Evolutionary conservation across 2,888 invertebrate genomes (phyloP), one percentile per base, ranked within the genome.

Genomic region (Drosophila demipolita): DNA sequence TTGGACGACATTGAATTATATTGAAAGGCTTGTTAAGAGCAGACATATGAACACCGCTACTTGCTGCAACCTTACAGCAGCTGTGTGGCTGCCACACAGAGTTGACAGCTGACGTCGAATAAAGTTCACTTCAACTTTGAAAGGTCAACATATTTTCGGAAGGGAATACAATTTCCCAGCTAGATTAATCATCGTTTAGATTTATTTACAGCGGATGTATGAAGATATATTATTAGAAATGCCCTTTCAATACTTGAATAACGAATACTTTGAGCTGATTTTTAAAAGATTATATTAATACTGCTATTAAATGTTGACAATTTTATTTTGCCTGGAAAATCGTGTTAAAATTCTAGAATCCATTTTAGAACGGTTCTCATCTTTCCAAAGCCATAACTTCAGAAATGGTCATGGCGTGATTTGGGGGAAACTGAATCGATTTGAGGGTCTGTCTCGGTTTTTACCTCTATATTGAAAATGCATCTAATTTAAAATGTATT

Each of bases 1-100:
- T 36, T 36, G 60, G 60, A 70, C 71, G 77, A 79, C 89, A 87
- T 80, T 89, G 74, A 68, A 78, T 73, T 78, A 75, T 73, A 75
- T 76, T 73, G 74, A 80, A 82, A 79, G 84, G 73, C 76, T 87
- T 76, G 87, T 78, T 80, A 55, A 68, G 32, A 53, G 48, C 71
- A 72, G 77, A 75, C 84, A 84, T 65, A 78, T 86, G 89, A 71
- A 83, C 72, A 78, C 59, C 65, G 68, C 45, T 67, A 57, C 65
- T 63, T 55, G 15, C 23, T 7, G 45, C 45, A 45, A 45, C 23
- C 15, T 23, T 45, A 23, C 45, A 23, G 45, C 45, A 45, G 15
- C 15, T 15, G 45, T 15, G 45, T 8, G 45, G 8, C 23, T 45
- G 45, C 23, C 45, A 23, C 45, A 40, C 50, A 38, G 20, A 23